phyloP scores from a whole-genome alignment of 1,140 invertebrate species.

The Leptinotarsa texana region DNA sequence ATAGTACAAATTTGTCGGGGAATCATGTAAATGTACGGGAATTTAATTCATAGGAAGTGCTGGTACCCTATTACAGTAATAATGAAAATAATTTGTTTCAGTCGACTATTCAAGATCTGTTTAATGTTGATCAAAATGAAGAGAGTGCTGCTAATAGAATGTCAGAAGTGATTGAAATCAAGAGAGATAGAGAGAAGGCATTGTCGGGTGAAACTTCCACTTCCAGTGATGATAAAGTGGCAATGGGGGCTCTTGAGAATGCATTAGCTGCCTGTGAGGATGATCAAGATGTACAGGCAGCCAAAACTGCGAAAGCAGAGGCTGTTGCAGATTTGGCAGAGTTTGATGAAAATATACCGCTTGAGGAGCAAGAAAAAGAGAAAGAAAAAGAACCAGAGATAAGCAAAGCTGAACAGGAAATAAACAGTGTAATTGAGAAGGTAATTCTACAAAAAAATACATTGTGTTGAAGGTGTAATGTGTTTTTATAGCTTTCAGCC shows the following conservation, averaged over 20 bases:
- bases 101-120: slow-evolving; percentile 91
- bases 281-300: slow-evolving; percentile 90
- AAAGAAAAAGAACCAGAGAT: slow-evolving; percentile 62
- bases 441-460: slow-evolving; percentile 56
- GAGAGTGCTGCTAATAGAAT: slow-evolving; percentile 64
- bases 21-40: too few species aligned
- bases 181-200: slow-evolving; percentile 57
- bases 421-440: slow-evolving; percentile 81
- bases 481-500: slow-evolving; percentile 73
- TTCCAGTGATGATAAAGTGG: slow-evolving; percentile 62
- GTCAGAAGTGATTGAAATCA: slow-evolving; percentile 63
- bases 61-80: not conserved
- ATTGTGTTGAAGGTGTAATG: not conserved
- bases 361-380: slow-evolving; percentile 68
- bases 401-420: slow-evolving; percentile 82
- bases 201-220: slow-evolving; percentile 14
- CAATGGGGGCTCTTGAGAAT: slow-evolving; percentile 73
- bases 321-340: slow-evolving; percentile 92
- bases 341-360: slow-evolving; percentile 96
- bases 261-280: slow-evolving; percentile 92
- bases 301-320: slow-evolving; percentile 87
- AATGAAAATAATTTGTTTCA: slow-evolving; percentile 53
- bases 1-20: too few species aligned
- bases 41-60: not conserved
- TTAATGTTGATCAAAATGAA: slow-evolving; percentile 74